These are phyloP conservation scores for Malacosoma neustria DNA, from an alignment of 2,888 invertebrate species.

Conservation along the genomic window DNA sequence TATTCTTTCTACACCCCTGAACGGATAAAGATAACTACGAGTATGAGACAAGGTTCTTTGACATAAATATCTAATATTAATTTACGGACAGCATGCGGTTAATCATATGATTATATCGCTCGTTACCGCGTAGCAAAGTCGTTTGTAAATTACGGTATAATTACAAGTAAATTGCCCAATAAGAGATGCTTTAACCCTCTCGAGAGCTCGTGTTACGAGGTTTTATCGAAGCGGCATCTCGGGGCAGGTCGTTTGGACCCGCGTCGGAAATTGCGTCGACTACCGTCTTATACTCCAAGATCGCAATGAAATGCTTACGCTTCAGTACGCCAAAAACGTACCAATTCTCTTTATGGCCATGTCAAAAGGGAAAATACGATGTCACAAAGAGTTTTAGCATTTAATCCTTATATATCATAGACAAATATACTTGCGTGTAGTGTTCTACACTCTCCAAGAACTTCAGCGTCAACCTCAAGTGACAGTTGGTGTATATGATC, in stretches of 20 bases:
- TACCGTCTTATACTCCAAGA: constrained; percentile 11
- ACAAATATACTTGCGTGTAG: too few relatives aligned
- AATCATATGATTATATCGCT: too few relatives aligned
- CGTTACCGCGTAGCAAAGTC: not conserved
- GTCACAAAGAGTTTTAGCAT: too few relatives aligned
- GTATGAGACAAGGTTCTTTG: too few relatives aligned
- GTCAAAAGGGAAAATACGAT: not conserved
- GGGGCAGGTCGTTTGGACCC: constrained; percentile 35
- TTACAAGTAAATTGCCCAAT: constrained; percentile 25
- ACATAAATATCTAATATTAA: too few relatives aligned
- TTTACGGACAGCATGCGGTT: too few relatives aligned
- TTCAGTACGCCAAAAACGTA: not conserved
- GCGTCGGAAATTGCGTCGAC: constrained; percentile 41
- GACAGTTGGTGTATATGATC: too few relatives aligned
- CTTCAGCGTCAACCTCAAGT: too few relatives aligned
- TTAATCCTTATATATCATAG: too few relatives aligned
- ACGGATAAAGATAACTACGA: too few relatives aligned
- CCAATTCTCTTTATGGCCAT: not conserved
- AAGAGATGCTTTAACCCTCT: constrained; percentile 31
- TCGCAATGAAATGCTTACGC: constrained; percentile 7
- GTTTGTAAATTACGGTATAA: constrained; percentile 13
- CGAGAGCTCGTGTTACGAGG: constrained; percentile 26
- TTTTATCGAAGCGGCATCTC: constrained; percentile 39
- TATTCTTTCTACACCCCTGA: too few relatives aligned
- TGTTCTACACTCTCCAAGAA: too few relatives aligned